Evolutionary conservation across 2,888 invertebrate species (phyloP).

Genomic region (Rotaria socialis): DNA sequence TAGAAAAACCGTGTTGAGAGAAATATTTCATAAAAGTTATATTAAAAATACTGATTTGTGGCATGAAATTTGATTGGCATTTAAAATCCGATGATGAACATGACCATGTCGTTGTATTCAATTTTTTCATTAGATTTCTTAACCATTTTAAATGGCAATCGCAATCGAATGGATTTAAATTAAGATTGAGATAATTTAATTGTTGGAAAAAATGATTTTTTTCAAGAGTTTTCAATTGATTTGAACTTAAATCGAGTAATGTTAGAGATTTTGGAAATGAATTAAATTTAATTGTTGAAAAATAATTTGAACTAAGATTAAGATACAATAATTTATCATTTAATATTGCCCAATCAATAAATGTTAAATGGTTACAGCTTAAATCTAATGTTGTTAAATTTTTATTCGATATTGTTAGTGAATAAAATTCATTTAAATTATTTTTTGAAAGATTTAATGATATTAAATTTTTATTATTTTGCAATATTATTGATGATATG

Average conservation of each 20-base stretch:
- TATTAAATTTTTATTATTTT: background rate
- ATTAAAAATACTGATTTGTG: background rate
- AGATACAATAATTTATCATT: background rate
- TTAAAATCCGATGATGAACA: slow-evolving; percentile 15
- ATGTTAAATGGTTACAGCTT: background rate
- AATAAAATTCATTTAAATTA: background rate
- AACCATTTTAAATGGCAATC: slow-evolving; percentile 35
- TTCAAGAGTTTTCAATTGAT: slow-evolving; percentile 22
- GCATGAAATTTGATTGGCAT: background rate
- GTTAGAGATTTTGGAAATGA: background rate
- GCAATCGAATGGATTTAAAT: background rate
- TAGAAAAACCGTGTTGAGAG: background rate
- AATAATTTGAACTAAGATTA: background rate
- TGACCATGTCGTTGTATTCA: background rate
- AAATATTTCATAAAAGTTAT: background rate
- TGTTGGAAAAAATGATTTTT: background rate
- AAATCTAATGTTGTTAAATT: background rate
- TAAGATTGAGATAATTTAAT: background rate
- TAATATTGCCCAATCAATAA: background rate
- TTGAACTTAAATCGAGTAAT: background rate
- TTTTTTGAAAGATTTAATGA: background rate
- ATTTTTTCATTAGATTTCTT: background rate
- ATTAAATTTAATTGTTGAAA: background rate
- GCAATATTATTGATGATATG: background rate
- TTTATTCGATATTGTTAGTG: background rate